Evolutionary conservation across 2,797 vertebrate species (phyloP), one percentile per base, ranked within the genome.

Genomic region (Mus caroli): DNA sequence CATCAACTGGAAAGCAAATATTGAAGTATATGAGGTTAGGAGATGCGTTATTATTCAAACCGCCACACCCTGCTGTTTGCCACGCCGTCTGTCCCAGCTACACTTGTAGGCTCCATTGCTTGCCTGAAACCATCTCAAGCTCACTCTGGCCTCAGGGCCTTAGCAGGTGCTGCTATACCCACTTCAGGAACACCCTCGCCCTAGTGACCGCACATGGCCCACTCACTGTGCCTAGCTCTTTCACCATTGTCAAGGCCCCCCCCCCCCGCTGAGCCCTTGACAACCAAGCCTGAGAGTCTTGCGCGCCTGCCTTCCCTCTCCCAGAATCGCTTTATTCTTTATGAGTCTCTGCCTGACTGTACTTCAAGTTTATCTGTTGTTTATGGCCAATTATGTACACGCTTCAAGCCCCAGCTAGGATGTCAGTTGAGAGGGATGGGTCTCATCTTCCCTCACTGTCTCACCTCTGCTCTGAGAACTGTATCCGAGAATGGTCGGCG

Each of bases 391-490:
- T 67, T 46, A n/a, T 10, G 20, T 14, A 52, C 1, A 14, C 17
- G n/a, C 56, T 87, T 50, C 43, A 22, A 15, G 20, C 64, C 54
- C 1, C 50, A 28, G 37, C 43, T 22, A n/a, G 87, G 77, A 85
- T 4, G 37, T 75, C 89, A 73, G 46, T 73, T 26, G 0, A 0
- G 43, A 94, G 92, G 84, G 56, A 54, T 3, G 19, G 58, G 22
- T 43, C 60, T 71, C 2, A 54, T 78, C 79, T n/a, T 0, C 46
- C 52, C 37, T 37, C 52, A 0, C 20, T 1, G 60, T 6, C 0
- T 12, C 0, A 2, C 22, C 71, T 34, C 67, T 20, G 34, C 88
- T 37, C 69, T 0, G 0, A 52, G 60, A 62, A 62, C 4, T 1
- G 10, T 6, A 20, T 62, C 73, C 20, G 62, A 82, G 50, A 64